phyloP scores from a whole-genome alignment of 2,113 vertebrate species.

The Coptodon bakossiorum region DNA sequence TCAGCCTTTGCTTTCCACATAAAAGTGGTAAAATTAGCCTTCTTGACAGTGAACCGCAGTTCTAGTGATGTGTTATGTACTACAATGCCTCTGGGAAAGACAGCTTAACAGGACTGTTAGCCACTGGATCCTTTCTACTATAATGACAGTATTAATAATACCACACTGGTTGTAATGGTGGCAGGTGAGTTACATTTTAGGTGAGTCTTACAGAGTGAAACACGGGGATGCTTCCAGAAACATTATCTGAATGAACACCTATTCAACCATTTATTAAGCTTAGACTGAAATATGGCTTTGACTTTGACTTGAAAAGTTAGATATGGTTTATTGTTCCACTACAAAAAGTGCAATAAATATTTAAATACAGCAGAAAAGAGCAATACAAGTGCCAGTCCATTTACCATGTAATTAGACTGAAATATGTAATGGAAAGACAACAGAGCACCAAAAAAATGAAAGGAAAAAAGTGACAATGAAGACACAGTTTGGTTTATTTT shows the following conservation, averaged over 20 bases:
- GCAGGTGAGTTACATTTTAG: not conserved
- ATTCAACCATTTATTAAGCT: not conserved
- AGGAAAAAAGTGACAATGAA: not conserved
- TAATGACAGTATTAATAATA: not conserved
- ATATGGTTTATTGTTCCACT: not conserved
- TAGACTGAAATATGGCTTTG: not conserved
- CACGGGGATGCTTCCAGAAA: not conserved
- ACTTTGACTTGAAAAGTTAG: not conserved
- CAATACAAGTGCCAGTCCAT: not conserved
- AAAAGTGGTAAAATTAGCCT: not conserved
- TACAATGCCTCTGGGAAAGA: not conserved
- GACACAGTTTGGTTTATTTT: constrained; percentile 29
- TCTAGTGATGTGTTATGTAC: not conserved
- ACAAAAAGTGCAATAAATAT: not conserved
- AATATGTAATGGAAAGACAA: not conserved
- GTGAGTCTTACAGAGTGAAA: not conserved
- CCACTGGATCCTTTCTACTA: not conserved
- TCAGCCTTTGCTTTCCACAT: not conserved
- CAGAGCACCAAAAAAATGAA: not conserved
- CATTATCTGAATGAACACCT: not conserved
- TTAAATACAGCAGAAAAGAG: not conserved
- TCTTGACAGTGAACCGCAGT: not conserved
- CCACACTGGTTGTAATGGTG: not conserved
- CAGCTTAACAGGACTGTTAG: not conserved
- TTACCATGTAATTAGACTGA: not conserved